phyloP scores from a whole-genome alignment of 1,140 invertebrate species.

The Lutraria rhynchaena region DNA sequence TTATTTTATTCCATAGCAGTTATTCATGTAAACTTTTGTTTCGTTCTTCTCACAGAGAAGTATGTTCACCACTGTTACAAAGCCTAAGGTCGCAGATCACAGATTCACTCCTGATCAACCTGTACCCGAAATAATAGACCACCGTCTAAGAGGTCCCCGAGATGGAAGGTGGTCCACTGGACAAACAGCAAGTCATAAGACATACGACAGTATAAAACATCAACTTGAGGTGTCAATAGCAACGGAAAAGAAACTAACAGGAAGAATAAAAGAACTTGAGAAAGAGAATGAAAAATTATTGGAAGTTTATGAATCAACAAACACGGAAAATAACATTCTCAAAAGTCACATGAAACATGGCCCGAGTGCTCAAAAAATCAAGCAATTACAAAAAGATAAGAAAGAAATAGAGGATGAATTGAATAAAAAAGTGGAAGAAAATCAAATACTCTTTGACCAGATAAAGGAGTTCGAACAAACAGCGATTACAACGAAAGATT shows the following conservation, averaged over 20 bases:
- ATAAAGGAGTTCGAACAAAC: slow-evolving; percentile 25
- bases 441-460: background rate
- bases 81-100: slow-evolving; percentile 24
- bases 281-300: slow-evolving; percentile 25
- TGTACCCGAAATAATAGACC: slow-evolving; percentile 34
- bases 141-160: background rate
- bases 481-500: slow-evolving; percentile 5
- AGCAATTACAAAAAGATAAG: slow-evolving; percentile 30
- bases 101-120: slow-evolving; percentile 1
- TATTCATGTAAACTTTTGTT: too few relatives aligned
- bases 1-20: too few relatives aligned
- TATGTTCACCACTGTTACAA: slow-evolving; percentile 37
- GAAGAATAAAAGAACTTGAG: slow-evolving; percentile 40
- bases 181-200: background rate
- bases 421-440: slow-evolving; percentile 21
- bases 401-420: slow-evolving; percentile 20
- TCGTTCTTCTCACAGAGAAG: too few relatives aligned
- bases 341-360: slow-evolving; percentile 26
- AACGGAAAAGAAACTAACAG: slow-evolving; percentile 16
- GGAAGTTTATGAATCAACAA: slow-evolving; percentile 22
- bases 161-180: background rate
- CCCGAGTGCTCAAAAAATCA: slow-evolving; percentile 11
- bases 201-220: slow-evolving; percentile 24
- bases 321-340: slow-evolving; percentile 1
- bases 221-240: slow-evolving; percentile 13